These are phyloP conservation scores for Xestobium rufovillosum DNA, from an alignment of 2,888 invertebrate species.

Conservation along the genomic window DNA sequence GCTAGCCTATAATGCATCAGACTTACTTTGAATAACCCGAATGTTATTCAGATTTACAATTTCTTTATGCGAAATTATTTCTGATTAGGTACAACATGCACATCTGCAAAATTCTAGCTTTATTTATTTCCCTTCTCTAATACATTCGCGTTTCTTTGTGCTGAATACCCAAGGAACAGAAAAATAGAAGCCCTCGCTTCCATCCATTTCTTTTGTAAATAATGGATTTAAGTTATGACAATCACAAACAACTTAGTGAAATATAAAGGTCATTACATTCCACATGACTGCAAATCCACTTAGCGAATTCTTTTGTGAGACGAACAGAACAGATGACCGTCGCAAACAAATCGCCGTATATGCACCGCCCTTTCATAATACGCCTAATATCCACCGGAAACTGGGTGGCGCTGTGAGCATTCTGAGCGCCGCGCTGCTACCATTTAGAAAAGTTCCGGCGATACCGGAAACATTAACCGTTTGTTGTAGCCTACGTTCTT, in stretches of 20 bases:
- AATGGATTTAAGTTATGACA: too few species aligned
- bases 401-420: slow-evolving; percentile 35
- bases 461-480: slow-evolving; percentile 43
- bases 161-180: too few species aligned
- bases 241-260: slow-evolving; percentile 21
- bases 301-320: slow-evolving; percentile 27
- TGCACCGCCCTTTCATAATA: slow-evolving; percentile 42
- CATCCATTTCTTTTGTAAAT: too few species aligned
- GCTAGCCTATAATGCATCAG: too few species aligned
- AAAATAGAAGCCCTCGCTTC: too few species aligned
- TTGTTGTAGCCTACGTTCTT: slow-evolving; percentile 39
- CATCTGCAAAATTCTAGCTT: too few species aligned
- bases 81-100: too few species aligned
- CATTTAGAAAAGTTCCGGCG: slow-evolving; percentile 43
- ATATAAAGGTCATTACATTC: slow-evolving; percentile 34
- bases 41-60: too few species aligned
- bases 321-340: slow-evolving; percentile 29
- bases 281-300: slow-evolving; percentile 36
- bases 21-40: too few species aligned
- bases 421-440: slow-evolving; percentile 34
- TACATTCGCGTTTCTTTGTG: too few species aligned
- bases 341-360: slow-evolving; percentile 38
- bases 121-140: too few species aligned
- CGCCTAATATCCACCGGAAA: slow-evolving; percentile 42
- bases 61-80: too few species aligned